Evolutionary conservation across 2,888 invertebrate species (phyloP).

Genomic region (Nephrocerus scutellatus): DNA sequence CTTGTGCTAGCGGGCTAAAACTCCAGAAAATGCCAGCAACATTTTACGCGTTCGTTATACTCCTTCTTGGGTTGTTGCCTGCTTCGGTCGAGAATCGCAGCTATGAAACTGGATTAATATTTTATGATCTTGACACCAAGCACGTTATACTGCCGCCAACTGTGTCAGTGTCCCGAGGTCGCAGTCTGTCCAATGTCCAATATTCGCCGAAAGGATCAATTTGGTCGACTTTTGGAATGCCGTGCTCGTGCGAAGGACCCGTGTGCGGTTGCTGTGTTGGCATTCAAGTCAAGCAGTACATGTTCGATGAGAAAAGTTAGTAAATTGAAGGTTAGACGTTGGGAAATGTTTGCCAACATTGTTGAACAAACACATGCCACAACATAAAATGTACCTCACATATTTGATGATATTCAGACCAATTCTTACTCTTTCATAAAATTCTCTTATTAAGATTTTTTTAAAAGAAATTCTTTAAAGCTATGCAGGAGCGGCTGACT

Average conservation of each 20-base stretch:
- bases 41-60: too few species aligned
- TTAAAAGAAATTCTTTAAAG: too few species aligned
- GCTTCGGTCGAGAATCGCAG: conserved; percentile 34
- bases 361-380: too few species aligned
- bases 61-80: too few species aligned
- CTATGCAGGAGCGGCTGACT: too few species aligned
- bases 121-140: conserved; percentile 35
- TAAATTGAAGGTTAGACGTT: too few species aligned
- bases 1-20: conserved; percentile 10
- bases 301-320: conserved; percentile 46
- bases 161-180: conserved; percentile 39
- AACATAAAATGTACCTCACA: too few species aligned
- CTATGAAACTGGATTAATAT: conserved; percentile 39
- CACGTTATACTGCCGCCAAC: conserved; percentile 37
- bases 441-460: too few species aligned
- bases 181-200: conserved; percentile 31
- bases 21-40: too few species aligned
- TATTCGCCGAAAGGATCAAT: conserved; percentile 38
- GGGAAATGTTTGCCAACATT: too few species aligned
- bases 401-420: too few species aligned
- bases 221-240: conserved; percentile 41
- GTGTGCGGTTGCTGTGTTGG: conserved; percentile 69
- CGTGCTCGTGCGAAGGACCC: conserved; percentile 52
- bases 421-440: too few species aligned
- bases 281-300: conserved; percentile 59